A percentile compares a stretch with the other conserved stretches of the same genome.
phyloP scores from a whole-genome alignment of 2,797 vertebrate genomes.

The Acipenser oxyrinchus region DNA sequence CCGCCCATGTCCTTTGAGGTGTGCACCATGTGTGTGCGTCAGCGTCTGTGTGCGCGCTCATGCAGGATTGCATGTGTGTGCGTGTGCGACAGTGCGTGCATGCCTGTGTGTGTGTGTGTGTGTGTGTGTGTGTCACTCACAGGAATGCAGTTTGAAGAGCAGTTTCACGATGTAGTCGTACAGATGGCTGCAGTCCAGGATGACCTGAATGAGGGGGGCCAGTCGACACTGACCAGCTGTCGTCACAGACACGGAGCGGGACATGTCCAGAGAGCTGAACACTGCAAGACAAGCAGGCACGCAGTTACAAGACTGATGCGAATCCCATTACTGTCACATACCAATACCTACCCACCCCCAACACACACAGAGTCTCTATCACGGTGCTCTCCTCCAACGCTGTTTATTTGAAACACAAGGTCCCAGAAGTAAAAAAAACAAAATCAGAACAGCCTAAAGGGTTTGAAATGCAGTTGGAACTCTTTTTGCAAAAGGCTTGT shows the following conservation, averaged over 20 bases:
- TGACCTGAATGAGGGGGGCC: constrained; percentile 91
- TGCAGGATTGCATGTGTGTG: not conserved
- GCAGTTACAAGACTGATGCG: not conserved
- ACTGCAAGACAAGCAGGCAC: constrained; percentile 49
- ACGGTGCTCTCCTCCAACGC: too few species aligned
- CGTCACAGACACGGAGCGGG: constrained; percentile 87
- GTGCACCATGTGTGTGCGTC: too few species aligned
- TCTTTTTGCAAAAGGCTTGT: too few species aligned
- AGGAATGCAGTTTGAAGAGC: constrained; percentile 96
- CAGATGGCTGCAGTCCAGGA: constrained; percentile 90
- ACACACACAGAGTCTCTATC: too few species aligned
- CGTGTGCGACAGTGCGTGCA: too few species aligned
- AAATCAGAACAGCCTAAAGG: too few species aligned
- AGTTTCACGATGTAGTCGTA: constrained; percentile 96
- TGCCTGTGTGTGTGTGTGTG: not conserved
- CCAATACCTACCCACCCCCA: not conserved
- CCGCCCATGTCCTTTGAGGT: too few species aligned
- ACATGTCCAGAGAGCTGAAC: constrained; percentile 93
- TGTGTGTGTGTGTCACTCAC: constrained; percentile 63
- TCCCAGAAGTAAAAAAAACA: too few species aligned
- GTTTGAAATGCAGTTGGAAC: too few species aligned
- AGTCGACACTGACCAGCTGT: constrained; percentile 91
- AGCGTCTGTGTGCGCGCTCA: constrained; percentile 3
- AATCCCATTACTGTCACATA: not conserved
- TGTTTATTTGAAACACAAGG: too few species aligned